phyloP scores from a whole-genome alignment of 1,140 invertebrate species.

The Muscidifurax raptorellus region DNA sequence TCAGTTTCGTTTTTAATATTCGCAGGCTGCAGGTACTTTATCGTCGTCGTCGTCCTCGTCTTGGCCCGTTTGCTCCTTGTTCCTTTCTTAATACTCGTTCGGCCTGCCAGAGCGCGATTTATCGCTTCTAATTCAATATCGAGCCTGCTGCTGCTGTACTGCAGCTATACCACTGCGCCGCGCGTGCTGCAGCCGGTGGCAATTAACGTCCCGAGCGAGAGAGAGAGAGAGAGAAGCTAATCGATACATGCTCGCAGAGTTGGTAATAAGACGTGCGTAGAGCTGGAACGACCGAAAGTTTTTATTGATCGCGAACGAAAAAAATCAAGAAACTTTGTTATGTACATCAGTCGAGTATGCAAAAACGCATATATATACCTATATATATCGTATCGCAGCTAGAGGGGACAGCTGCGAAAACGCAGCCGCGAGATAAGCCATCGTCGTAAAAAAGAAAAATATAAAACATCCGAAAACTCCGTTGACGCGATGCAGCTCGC shows the following conservation, averaged over 20 bases:
- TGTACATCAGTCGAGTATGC: too few species aligned
- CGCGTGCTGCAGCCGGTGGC: conserved; percentile 5
- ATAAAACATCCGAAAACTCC: too few species aligned
- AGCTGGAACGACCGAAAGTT: too few species aligned
- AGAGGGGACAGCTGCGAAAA: not conserved
- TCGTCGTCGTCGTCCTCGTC: conserved; percentile 56
- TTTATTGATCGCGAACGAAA: not conserved
- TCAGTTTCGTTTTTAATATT: conserved; percentile 74
- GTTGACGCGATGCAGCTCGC: not conserved
- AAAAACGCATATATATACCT: too few species aligned
- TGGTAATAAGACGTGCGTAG: not conserved
- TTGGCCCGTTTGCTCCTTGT: conserved; percentile 45
- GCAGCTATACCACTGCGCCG: conserved; percentile 34
- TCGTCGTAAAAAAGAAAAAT: not conserved
- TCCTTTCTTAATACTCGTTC: conserved; percentile 61
- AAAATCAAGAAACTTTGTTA: too few species aligned
- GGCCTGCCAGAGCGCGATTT: conserved; percentile 65
- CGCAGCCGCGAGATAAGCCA: too few species aligned
- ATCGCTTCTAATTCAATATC: conserved; percentile 72
- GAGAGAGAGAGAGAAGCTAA: conserved; percentile 7
- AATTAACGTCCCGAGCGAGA: conserved; percentile 39
- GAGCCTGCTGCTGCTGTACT: conserved; percentile 39
- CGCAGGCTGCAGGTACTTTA: conserved; percentile 64
- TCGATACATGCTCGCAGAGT: not conserved
- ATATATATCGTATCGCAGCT: too few species aligned